A percentile compares a stretch with the other conserved stretches of the same genome.
Conservation (phyloP, 2,888 invertebrate species). For the Argyra leucocephala region DNA sequence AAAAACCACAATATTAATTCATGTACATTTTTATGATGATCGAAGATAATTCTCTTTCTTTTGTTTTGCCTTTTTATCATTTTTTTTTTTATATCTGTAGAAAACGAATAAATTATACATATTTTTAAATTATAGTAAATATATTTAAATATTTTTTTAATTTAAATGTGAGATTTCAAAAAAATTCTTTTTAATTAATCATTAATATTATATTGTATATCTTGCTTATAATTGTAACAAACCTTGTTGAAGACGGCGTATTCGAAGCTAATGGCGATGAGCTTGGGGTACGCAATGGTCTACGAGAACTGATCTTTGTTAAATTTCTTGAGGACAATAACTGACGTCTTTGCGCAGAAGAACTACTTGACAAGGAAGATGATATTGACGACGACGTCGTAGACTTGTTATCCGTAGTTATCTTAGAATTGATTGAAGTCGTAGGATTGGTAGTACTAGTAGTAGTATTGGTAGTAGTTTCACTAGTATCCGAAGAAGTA, state of each 20-base stretch:
- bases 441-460: constrained; percentile 16
- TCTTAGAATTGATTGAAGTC: constrained; percentile 21
- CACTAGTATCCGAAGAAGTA: constrained; percentile 5
- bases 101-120: constrained; percentile 14
- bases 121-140: neutral
- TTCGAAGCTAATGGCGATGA: constrained; percentile 41
- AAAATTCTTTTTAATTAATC: neutral
- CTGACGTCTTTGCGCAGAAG: neutral
- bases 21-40: neutral
- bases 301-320: constrained; percentile 35
- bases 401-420: constrained; percentile 19
- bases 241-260: constrained; percentile 39
- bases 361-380: constrained; percentile 30
- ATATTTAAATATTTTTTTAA: neutral
- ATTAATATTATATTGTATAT: constrained; percentile 14
- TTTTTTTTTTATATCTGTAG: constrained; percentile 12
- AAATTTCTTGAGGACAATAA: constrained; percentile 23
- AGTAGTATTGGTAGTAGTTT: constrained; percentile 15
- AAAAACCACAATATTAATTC: constrained; percentile 7
- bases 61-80: neutral
- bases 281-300: constrained; percentile 40
- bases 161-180: too few relatives aligned
- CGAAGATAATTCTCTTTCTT: neutral
- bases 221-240: constrained; percentile 30
- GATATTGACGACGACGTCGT: constrained; percentile 28